Conservation (phyloP, 92 coral and sea anemone species). For the Zoanthus sociatus region DNA sequence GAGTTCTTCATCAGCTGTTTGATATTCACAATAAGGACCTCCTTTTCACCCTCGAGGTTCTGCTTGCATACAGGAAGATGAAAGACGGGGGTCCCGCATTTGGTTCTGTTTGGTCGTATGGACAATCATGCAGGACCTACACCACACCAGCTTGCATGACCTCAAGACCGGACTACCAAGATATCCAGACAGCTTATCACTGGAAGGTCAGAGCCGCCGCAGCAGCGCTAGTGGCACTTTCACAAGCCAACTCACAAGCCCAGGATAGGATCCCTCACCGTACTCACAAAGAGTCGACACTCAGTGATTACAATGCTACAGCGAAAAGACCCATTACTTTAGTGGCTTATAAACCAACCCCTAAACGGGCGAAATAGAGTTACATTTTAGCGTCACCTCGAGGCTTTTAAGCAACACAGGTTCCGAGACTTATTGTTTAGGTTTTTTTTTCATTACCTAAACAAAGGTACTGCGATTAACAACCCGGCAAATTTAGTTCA, state of each 20-base stretch:
- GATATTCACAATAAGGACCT: constrained; percentile 57
- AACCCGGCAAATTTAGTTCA: not conserved
- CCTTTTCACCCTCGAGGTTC: constrained; percentile 60
- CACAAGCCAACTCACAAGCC: constrained; percentile 38
- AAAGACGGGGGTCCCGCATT: not conserved
- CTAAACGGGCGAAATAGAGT: not conserved
- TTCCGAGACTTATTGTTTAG: not conserved
- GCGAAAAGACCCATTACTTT: not conserved
- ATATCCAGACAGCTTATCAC: constrained; percentile 3
- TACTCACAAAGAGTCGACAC: not conserved
- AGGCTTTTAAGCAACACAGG: not conserved
- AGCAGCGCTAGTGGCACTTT: constrained; percentile 39
- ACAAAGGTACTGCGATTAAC: not conserved
- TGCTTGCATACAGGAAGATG: constrained; percentile 35
- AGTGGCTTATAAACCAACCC: not conserved
- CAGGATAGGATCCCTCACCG: not conserved
- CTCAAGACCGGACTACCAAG: not conserved
- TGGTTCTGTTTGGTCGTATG: constrained; percentile 17
- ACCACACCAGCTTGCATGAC: not conserved
- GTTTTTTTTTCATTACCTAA: not conserved
- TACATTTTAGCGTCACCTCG: not conserved
- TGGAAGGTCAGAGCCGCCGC: constrained; percentile 36
- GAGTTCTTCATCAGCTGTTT: constrained; percentile 48
- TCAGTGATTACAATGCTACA: not conserved
- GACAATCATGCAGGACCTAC: not conserved